Evolutionary conservation across 2,888 invertebrate genomes (phyloP), one percentile per base, ranked within the genome.

Genomic region (Masnerella sp.): DNA sequence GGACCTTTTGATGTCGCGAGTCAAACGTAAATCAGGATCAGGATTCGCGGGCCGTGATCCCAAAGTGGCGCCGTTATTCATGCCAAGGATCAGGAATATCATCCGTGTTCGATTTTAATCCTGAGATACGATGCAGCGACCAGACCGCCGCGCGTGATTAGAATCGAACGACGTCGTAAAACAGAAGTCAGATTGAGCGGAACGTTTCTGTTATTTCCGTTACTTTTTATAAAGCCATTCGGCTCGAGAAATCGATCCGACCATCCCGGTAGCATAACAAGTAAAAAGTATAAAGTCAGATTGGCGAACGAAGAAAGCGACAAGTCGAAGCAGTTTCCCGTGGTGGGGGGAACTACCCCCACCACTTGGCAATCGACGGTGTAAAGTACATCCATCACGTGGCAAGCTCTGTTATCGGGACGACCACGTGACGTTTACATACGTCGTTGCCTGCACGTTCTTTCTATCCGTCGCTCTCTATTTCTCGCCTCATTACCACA

Each of bases 391-490:
- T 9, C 12, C 25, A 32, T 25, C 22, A 42, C 32, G 49, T 40
- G 40, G n/a, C 30, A 7, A 40, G n/a, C 22, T 36, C 22, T 14
- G 20, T 7, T 49, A 40, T 12, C 22, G 32, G 22, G 9, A 22
- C 15, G 17, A 32, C 20, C 51, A 34, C 49, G 51, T 51, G 25
- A 34, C 17, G 2, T 30, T 32, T 52, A 45, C 64, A 34, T n/a
- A 45, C 52, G 18, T 61, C 30, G 34, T 36, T 28, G 22, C 4
- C 56, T 62, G 56, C 11, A 49, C 12, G 64, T 70, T 70, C 70
- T 71, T 64, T 64, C 64, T 58, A 52, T 58, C 70, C 22, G 47
- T 18, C 38, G 47, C 43, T 65, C 47, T 72, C 43, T 34, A 52
- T 72, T 47, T 62, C 34, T 52, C 59, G 40, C 45, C 52, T 54